Conservation (phyloP, 2,797 vertebrate species). For the Semaprochilodus insignis region DNA sequence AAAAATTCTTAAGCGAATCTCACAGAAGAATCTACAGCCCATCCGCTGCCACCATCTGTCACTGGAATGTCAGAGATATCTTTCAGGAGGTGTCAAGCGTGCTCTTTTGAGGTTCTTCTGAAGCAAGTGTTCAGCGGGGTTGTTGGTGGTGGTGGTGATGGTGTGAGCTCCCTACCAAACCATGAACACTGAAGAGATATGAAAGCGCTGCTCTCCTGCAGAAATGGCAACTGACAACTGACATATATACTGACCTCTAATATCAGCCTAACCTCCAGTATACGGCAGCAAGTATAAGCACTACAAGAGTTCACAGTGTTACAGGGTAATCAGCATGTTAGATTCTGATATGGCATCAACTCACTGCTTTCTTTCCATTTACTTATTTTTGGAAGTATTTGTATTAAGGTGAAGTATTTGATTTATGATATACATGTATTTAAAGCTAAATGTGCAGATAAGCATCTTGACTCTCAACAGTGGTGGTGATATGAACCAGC, state of each 20-base stretch:
- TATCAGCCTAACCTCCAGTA: not conserved
- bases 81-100: constrained; percentile 37
- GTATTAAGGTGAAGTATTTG: too few relatives aligned
- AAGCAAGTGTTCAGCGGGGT: not conserved
- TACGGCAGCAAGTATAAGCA: not conserved
- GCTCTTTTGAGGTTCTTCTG: constrained; percentile 5
- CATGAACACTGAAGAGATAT: not conserved
- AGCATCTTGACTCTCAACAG: too few relatives aligned
- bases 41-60: constrained; percentile 56
- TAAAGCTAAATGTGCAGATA: too few relatives aligned
- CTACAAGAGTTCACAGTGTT: not conserved
- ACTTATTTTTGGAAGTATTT: too few relatives aligned
- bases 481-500: too few relatives aligned
- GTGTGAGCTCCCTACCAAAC: not conserved
- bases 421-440: too few relatives aligned
- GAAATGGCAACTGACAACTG: not conserved
- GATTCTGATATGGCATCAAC: not conserved
- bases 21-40: constrained; percentile 60
- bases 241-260: not conserved
- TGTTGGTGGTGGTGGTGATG: not conserved
- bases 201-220: not conserved
- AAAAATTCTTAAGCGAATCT: constrained; percentile 57
- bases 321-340: not conserved
- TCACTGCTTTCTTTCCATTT: too few relatives aligned
- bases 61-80: constrained; percentile 34